phyloP scores from a whole-genome alignment of 2,888 invertebrate species.

The Galerucella nymphaeae region DNA sequence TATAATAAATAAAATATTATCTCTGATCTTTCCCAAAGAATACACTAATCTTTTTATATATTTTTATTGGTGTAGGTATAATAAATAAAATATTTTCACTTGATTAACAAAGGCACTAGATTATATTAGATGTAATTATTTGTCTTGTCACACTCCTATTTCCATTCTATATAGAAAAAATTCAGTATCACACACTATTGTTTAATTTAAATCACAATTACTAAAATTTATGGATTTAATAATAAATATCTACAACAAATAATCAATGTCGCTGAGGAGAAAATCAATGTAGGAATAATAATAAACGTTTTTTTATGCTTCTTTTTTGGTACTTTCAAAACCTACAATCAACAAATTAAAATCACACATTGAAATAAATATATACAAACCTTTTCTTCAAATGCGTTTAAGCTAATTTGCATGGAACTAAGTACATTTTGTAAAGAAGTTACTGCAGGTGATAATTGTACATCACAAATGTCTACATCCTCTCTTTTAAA shows the following conservation, averaged over 20 bases:
- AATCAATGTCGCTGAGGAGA: slow-evolving; percentile 4
- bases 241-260: slow-evolving; percentile 10
- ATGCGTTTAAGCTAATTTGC: slow-evolving; percentile 37
- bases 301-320: slow-evolving; percentile 19
- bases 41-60: no score
- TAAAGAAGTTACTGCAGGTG: slow-evolving; percentile 40
- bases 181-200: no score
- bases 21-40: no score
- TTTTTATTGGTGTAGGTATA: no score
- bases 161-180: no score
- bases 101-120: no score
- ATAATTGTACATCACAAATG: slow-evolving; percentile 45
- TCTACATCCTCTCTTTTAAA: slow-evolving; percentile 44
- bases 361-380: neutral
- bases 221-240: neutral
- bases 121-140: no score
- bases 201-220: neutral
- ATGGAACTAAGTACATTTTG: slow-evolving; percentile 39
- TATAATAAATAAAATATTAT: no score
- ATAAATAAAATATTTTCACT: no score
- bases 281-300: slow-evolving; percentile 17
- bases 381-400: slow-evolving; percentile 40
- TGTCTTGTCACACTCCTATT: no score
- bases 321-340: slow-evolving; percentile 13
- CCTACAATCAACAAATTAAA: slow-evolving; percentile 12